Conservation (phyloP, 2,113 vertebrate genomes). For the Crypturellus undulatus region DNA sequence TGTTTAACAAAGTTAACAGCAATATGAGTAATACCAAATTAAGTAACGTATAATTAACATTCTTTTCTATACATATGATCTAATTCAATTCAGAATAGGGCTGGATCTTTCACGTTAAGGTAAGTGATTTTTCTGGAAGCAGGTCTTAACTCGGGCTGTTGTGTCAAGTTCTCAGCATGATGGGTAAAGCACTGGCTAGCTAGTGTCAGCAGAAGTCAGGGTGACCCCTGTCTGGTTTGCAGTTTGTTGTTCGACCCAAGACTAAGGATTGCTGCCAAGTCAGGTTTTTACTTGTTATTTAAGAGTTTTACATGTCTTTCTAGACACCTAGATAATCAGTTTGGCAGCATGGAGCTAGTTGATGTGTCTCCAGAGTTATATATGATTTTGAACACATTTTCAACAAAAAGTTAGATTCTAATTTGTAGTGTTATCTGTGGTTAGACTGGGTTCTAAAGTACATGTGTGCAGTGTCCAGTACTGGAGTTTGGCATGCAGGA, state of each 20-base stretch:
- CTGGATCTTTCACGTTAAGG: background rate
- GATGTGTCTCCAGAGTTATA: background rate
- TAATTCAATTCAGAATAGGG: background rate
- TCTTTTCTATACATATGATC: background rate
- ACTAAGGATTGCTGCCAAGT: background rate
- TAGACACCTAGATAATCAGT: background rate
- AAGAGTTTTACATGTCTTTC: background rate
- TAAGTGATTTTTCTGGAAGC: background rate
- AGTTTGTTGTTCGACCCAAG: background rate
- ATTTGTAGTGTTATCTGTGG: background rate
- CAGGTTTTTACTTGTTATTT: background rate
- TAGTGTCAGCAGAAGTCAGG: background rate
- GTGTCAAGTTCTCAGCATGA: background rate
- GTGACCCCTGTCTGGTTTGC: background rate
- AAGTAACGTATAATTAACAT: background rate
- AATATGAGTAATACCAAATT: background rate
- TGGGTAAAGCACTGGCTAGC: background rate
- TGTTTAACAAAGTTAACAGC: background rate
- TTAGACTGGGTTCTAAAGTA: background rate
- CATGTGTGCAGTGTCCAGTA: background rate
- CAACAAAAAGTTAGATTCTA: background rate
- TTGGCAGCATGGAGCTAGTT: background rate
- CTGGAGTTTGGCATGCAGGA: background rate
- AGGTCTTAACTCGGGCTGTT: background rate
- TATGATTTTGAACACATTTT: background rate